Percentiles rank a stretch among this genome's conserved stretches.
These are phyloP conservation scores for Agrotis segetum DNA, from an alignment of 2,888 invertebrate species.

Conservation along the genomic window DNA sequence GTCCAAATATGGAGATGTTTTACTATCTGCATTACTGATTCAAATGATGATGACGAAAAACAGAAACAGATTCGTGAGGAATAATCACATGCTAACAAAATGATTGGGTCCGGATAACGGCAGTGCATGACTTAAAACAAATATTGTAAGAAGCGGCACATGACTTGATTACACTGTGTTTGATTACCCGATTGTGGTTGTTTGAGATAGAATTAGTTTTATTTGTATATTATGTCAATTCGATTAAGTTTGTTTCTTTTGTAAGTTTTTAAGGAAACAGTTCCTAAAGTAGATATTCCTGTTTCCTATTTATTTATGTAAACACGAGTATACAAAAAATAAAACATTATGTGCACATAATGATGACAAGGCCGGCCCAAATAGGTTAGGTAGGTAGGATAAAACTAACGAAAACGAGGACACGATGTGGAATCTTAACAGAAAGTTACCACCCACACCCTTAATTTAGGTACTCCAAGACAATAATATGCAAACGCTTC, in stretches of 20 bases:
- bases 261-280: neutral
- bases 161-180: conserved; percentile 75
- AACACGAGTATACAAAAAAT: too few relatives aligned
- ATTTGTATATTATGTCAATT: conserved; percentile 34
- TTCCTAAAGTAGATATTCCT: neutral
- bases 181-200: conserved; percentile 67
- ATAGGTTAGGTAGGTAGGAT: too few relatives aligned
- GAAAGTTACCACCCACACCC: conserved; percentile 11
- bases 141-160: conserved; percentile 76
- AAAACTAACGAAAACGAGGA: too few relatives aligned
- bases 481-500: conserved; percentile 58
- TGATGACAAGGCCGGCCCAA: too few relatives aligned
- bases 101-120: conserved; percentile 47
- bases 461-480: conserved; percentile 32
- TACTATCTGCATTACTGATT: conserved; percentile 10
- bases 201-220: conserved; percentile 44
- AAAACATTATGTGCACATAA: too few relatives aligned
- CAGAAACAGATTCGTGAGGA: conserved; percentile 13
- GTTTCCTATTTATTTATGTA: neutral
- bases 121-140: conserved; percentile 76
- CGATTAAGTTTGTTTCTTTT: conserved; percentile 14
- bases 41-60: conserved; percentile 12
- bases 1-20: conserved; percentile 31
- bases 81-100: conserved; percentile 34
- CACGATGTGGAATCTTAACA: too few relatives aligned